Evolutionary conservation across 1,140 invertebrate species (phyloP), one percentile per base, ranked within the genome.

Genomic region (Drosophila sucinea): DNA sequence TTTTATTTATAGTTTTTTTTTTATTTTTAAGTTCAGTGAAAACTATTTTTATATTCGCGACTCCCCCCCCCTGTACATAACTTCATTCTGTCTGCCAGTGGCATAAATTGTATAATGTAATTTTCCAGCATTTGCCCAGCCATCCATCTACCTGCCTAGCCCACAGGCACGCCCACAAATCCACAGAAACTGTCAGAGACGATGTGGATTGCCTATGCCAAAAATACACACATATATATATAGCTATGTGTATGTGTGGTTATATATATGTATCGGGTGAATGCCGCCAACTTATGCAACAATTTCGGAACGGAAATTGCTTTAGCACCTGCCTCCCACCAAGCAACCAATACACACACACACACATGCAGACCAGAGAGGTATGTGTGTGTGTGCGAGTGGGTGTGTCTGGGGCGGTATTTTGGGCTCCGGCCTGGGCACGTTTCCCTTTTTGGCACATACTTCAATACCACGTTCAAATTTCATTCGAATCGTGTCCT

Each of bases 81-180:
- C 17, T 58, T 35, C 17, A 58, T 35, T 58, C 56, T 41, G 81
- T 86, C 76, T 83, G 79, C 74, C 79, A 87, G 83, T 80, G 77
- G 80, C 84, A 89, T 89, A 89, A 89, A 89, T 85, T 89, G 84
- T 89, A 84, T 89, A 89, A 89, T 89, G 84, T 89, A 89, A 89
- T 89, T 89, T 89, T 81, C 76, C 72, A 77, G 72, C 72, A 67
- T 70, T 72, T 76, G 76, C 62, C 44, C 44, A 51, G 27, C 44
- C 83, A 73, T 67, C 44, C 27, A 60, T 65, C 58, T 62, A 54
- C 63, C 54, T 44, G 8, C 40, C 58, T 51, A 51, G 44, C 32
- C 6, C 41, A 8, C 7, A 58, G 38, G n/a, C 17, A 67, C 68
- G 29, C 47, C 75, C 67, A 60, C 67, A 89, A 87, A 83, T 82